A percentile compares a stretch with the other conserved stretches of the same genome.
phyloP scores from a whole-genome alignment of 2,888 invertebrate genomes.

The Cephonodes hylas region DNA sequence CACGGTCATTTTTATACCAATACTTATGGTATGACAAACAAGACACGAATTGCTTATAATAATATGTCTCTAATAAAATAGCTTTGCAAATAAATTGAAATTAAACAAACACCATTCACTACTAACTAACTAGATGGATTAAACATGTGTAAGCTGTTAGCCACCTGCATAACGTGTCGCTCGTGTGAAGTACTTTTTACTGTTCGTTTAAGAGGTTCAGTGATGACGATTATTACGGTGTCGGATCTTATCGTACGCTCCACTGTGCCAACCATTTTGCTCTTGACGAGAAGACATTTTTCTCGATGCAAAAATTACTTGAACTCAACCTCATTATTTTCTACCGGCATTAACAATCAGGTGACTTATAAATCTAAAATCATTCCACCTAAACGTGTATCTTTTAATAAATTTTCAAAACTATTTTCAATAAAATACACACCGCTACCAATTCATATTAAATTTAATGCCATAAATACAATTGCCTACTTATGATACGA shows the following conservation, averaged over 20 bases:
- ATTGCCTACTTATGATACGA: background rate
- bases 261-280: background rate
- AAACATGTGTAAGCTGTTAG: background rate
- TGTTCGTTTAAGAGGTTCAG: background rate
- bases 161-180: constrained; percentile 18
- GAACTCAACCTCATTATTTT: background rate
- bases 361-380: background rate
- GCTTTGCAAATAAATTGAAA: background rate
- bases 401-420: no score
- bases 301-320: background rate
- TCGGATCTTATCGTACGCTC: background rate
- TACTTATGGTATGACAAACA: background rate
- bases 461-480: background rate
- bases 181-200: constrained; percentile 1
- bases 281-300: background rate
- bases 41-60: background rate
- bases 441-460: background rate
- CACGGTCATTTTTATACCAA: constrained; percentile 35
- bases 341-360: background rate
- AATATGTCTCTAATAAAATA: background rate
- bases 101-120: background rate
- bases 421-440: no score
- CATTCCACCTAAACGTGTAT: no score
- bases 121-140: background rate
- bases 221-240: background rate